Percentiles rank a stretch among this genome's conserved stretches.
phyloP scores from a whole-genome alignment of 2,113 vertebrate genomes.

The Lophius piscatorius region DNA sequence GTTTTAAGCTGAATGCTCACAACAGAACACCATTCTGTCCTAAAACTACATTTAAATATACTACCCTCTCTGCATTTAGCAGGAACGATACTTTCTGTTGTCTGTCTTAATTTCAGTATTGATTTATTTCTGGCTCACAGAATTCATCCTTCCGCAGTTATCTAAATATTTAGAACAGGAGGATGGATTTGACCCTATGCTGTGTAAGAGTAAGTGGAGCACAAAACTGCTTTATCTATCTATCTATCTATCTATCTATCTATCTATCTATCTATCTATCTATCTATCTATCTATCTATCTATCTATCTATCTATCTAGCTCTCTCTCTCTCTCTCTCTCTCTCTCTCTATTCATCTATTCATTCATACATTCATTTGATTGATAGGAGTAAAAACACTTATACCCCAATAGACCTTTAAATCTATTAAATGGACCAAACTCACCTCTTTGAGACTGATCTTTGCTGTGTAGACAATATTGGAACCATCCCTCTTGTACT shows the following conservation, averaged over 20 bases:
- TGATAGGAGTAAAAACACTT: no score
- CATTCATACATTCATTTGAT: no score
- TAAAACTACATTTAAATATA: no score
- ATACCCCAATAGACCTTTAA: not conserved
- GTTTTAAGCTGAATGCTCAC: conserved; percentile 12
- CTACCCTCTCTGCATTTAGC: not conserved
- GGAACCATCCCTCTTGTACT: conserved; percentile 92
- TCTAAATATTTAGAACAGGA: conserved; percentile 15
- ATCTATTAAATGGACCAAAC: conserved; percentile 33
- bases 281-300: no score
- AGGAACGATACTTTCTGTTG: not conserved
- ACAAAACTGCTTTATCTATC: no score
- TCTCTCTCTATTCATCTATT: no score
- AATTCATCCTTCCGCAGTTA: conserved; percentile 16
- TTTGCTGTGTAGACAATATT: conserved; percentile 91
- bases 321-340: no score
- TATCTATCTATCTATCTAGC: no score
- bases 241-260: no score
- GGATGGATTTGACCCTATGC: conserved; percentile 1
- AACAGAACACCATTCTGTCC: conserved; percentile 56
- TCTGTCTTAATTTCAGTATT: conserved; percentile 5
- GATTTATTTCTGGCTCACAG: conserved; percentile 16
- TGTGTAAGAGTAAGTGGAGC: conserved; percentile 3
- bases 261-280: no score
- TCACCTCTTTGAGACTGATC: conserved; percentile 93